Base-by-base conservation (phyloP, 1,140 invertebrate genomes). In the Stenopsyche tienmushanensis region DNA sequence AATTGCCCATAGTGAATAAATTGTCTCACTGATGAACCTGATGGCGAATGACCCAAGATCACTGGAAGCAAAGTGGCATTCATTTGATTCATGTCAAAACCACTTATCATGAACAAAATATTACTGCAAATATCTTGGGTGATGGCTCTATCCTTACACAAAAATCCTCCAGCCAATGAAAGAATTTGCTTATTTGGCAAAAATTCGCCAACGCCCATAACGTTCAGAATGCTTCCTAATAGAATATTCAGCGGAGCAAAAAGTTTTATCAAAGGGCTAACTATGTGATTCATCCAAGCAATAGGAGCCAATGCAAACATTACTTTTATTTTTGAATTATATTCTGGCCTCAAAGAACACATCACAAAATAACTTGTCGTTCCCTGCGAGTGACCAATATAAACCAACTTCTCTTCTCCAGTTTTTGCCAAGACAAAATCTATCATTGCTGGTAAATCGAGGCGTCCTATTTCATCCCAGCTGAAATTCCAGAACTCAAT, bases 21-120 rank as follows among this genome's bases (percentile, higher is more conserved):
- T 72, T 93, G 90, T 71, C 88, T 87, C 45, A 85, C 84, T 0
- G 90, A 89, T 0, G 90, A 85, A 13, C 92, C 92, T 3, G 90
- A 87, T 0, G 94, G 93, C 15, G 83, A 81, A 72, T 94, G 91
- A 0, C 85, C 83, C 29, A 89, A 78, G 62, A 93, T 86, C 0
- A 92, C 86, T 0, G 89, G 84, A 0, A 91, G 70, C 73, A 88
- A 83, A 0, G 85, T 86, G 78, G 44, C 29, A 25, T 82, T 86
- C 52, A 83, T 73, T 76, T 84, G 81, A 9, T 74, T 76, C 58
- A 72, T 75, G 66, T 81, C 81, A 52, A 80, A 86, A 60, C 83
- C 86, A 67, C 76, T 77, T 0, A 86, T 67, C 7, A 84, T 71
- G 66, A 88, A 88, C 2, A 88, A 68, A 0, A 82, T 69, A 65